Evolutionary conservation across 1,140 invertebrate genomes (phyloP), one percentile per base, ranked within the genome.

Genomic region (Pentalonia nigronervosa): DNA sequence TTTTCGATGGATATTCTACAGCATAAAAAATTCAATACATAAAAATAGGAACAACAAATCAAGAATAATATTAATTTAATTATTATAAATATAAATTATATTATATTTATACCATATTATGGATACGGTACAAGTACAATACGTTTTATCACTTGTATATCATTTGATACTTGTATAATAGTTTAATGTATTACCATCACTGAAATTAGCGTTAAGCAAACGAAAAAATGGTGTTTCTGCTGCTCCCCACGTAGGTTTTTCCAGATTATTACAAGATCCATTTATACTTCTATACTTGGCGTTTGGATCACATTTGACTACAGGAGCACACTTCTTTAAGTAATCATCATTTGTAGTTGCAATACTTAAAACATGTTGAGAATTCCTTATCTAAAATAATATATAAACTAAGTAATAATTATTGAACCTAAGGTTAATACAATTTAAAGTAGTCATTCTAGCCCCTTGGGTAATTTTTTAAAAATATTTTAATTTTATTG

Each of bases 251-350:
- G 95, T 96, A 0, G 97, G 97, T 94, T 97, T 96, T 41, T 96
- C 94, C 20, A 97, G 94, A 95, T 99, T 98, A 95, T 98, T 99
- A 95, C 98, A 99, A 1, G 97, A 97, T 0, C 98, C 98, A 95
- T 99, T 98, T 88, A 97, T 96, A 2, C 96, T 96, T 47, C 98
- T 96, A 94, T 98, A 98, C 90, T 60, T 88, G 2, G 67, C 83
- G 17, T 17, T n/a, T 41, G 92, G 83, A 87, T 93, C 20, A 47
- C 92, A 93, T 91, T 91, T 76, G 6, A 91, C 56, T 83, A 0
- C 7, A 36, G 90, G 67, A 50, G 90, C 90, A 47, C 90, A 91
- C 83, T 50, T 34, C 6, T 45, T 84, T 41, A 86, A 9, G 3
- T 41, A 93, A 84, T 81, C 48, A 3, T 34, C 17, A 50, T 84